phyloP scores from a whole-genome alignment of 1,140 invertebrate genomes.

The Solen grandis region DNA sequence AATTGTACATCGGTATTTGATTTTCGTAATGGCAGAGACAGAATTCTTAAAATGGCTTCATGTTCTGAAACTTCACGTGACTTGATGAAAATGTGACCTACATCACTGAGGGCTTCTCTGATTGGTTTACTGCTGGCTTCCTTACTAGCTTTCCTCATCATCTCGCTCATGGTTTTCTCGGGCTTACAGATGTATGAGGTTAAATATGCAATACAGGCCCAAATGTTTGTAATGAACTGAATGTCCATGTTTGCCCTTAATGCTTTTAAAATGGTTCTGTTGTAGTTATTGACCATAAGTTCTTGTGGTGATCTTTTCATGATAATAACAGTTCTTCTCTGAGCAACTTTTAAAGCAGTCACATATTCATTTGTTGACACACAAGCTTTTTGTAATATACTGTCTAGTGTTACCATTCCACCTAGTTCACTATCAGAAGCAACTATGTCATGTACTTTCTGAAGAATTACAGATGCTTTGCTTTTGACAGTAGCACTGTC shows the following conservation, averaged over 20 bases:
- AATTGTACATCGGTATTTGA: slow-evolving; percentile 14
- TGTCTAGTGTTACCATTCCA: slow-evolving; percentile 42
- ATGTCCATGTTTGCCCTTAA: slow-evolving; percentile 51
- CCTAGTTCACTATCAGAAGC: slow-evolving; percentile 34
- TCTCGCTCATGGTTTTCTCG: not conserved
- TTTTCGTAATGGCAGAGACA: slow-evolving; percentile 12
- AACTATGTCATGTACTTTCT: slow-evolving; percentile 31
- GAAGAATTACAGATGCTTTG: slow-evolving; percentile 26
- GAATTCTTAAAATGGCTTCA: not conserved
- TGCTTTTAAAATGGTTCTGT: slow-evolving; percentile 28
- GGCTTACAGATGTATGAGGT: slow-evolving; percentile 14
- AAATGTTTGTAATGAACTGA: slow-evolving; percentile 45
- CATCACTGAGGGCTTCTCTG: not conserved
- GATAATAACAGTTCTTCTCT: slow-evolving; percentile 41
- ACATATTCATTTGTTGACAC: slow-evolving; percentile 34
- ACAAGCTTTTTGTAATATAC: slow-evolving; percentile 41
- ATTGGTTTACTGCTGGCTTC: not conserved
- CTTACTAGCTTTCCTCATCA: slow-evolving; percentile 14
- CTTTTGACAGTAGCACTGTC: slow-evolving; percentile 2
- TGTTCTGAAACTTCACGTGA: slow-evolving; percentile 1
- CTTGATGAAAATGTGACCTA: slow-evolving; percentile 2
- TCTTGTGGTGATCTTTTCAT: slow-evolving; percentile 35
- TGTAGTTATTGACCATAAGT: slow-evolving; percentile 49
- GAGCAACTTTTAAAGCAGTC: slow-evolving; percentile 31
- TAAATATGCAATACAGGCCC: slow-evolving; percentile 40